These are phyloP conservation scores for Aquatica leii DNA, from an alignment of 2,888 invertebrate genomes.

Conservation along the genomic window DNA sequence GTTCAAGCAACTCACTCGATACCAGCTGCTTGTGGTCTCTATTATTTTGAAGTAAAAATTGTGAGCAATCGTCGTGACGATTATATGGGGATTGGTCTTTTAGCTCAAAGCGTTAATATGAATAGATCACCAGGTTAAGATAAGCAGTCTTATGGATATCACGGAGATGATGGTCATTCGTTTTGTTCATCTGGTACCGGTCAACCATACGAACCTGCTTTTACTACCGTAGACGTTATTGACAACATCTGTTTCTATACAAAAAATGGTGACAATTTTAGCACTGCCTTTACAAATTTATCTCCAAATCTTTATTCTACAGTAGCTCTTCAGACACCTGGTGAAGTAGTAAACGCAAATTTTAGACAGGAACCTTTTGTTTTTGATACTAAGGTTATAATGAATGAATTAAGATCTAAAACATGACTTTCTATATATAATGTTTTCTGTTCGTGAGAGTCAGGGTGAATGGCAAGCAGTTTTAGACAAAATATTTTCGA, in stretches of 20 bases:
- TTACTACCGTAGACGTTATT: conserved; percentile 96
- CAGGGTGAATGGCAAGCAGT: conserved; percentile 93
- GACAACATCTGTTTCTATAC: conserved; percentile 99
- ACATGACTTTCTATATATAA: conserved; percentile 85
- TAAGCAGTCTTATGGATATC: conserved; percentile 98
- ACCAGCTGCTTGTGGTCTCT: conserved; percentile 95
- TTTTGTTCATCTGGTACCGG: conserved; percentile 98
- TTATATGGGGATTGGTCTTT: conserved; percentile 98
- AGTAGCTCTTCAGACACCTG: conserved; percentile 97
- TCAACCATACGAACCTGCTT: conserved; percentile 97
- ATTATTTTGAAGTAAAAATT: conserved; percentile 99
- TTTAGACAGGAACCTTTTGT: conserved; percentile 98
- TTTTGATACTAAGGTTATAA: conserved; percentile 97
- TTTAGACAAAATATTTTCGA: conserved; percentile 94
- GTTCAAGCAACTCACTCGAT: conserved; percentile 96
- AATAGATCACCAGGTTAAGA: conserved; percentile 99
- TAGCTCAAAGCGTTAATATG: conserved; percentile 95
- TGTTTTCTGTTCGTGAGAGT: conserved; percentile 84
- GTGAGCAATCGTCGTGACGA: conserved; percentile 98
- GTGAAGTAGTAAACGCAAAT: conserved; percentile 98
- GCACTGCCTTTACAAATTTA: conserved; percentile 93
- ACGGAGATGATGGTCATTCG: conserved; percentile 99
- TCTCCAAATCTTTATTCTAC: conserved; percentile 96
- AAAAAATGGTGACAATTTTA: conserved; percentile 97
- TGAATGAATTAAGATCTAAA: conserved; percentile 87